Percentiles rank a stretch among this genome's conserved stretches.
Evolutionary conservation across 2,113 vertebrate species (phyloP).

Genomic region (Stigmatopora argus): DNA sequence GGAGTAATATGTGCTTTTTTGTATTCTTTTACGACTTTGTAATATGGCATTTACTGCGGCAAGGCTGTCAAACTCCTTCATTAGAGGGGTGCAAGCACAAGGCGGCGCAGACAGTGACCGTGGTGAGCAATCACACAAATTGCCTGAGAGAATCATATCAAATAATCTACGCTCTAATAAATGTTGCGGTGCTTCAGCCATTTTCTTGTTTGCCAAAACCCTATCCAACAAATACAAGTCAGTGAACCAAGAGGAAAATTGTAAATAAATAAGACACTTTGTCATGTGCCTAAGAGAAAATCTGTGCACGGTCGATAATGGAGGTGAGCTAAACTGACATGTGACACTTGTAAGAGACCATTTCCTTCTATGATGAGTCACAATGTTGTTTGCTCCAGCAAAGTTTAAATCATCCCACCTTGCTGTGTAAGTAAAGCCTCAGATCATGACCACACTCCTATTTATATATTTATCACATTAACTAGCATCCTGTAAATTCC

Average conservation of each 20-base stretch:
- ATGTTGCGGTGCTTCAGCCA: slow-evolving; percentile 47
- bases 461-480: slow-evolving; percentile 67
- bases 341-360: slow-evolving; percentile 16
- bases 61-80: slow-evolving; percentile 19
- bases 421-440: slow-evolving; percentile 43
- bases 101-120: slow-evolving; percentile 31
- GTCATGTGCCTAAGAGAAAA: slow-evolving; percentile 4
- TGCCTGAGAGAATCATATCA: slow-evolving; percentile 59
- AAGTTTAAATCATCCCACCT: slow-evolving; percentile 41
- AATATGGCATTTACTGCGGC: slow-evolving; percentile 19
- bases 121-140: slow-evolving; percentile 45
- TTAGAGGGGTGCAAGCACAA: slow-evolving; percentile 6
- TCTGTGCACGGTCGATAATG: slow-evolving; percentile 15
- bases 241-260: slow-evolving; percentile 30
- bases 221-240: slow-evolving; percentile 20
- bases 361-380: slow-evolving; percentile 47
- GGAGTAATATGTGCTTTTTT: slow-evolving; percentile 11
- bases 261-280: background rate
- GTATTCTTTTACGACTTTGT: slow-evolving; percentile 23
- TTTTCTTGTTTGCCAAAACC: slow-evolving; percentile 37
- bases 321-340: slow-evolving; percentile 26
- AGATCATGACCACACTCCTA: slow-evolving; percentile 53
- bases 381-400: slow-evolving; percentile 21
- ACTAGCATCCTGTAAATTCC: slow-evolving; percentile 48
- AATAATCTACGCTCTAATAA: slow-evolving; percentile 63